Evolutionary conservation across 2,797 vertebrate species (phyloP), one percentile per base, ranked within the genome.

Genomic region (Glyptemys insculpta): DNA sequence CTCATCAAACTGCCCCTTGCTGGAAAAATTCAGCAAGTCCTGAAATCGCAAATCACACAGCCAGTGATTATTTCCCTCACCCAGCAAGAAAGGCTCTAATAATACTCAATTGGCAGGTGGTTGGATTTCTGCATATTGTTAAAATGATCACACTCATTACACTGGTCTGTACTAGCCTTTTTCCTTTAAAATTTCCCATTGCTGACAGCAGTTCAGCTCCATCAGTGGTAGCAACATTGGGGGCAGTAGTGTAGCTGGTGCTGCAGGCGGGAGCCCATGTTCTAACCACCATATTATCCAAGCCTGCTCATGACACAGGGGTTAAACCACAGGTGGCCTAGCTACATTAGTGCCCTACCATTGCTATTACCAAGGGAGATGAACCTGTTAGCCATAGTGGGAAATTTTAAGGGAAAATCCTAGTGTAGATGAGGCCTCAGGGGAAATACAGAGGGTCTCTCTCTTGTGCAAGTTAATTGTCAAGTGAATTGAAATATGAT

Each of bases 21-120:
- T 98, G 10, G 98, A 95, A 96, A 99, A 98, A 79, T 98, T 98
- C 90, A 99, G 97, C 98, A 99, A 98, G 88, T 99, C 99, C 99
- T 99, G 97, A 92, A 97, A 98, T 95, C 76, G 91, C 81, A 98
- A 97, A 97, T 68, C 95, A 97, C 59, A 93, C 68, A 95, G n/a
- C 86, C 79, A 54, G 92, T 91, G 86, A 97, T 98, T 96, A 97
- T 78, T 97, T 87, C 96, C 91, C 95, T 91, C 91, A 91, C 92
- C 93, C 97, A 93, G 91, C 90, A 91, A 96, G 76, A 79, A 76
- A 80, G 4, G 27, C 21, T 54, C 85, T 54, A 81, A 88, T 84
- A 86, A 72, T 1, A 93, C 18, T 86, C 49, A 57, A 6, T 37
- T 37, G 62, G 79, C 93, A 88, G 56, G 86, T 78, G 90, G 84